Evolutionary conservation across 2,888 invertebrate species (phyloP).

Genomic region (Molanna angustata): DNA sequence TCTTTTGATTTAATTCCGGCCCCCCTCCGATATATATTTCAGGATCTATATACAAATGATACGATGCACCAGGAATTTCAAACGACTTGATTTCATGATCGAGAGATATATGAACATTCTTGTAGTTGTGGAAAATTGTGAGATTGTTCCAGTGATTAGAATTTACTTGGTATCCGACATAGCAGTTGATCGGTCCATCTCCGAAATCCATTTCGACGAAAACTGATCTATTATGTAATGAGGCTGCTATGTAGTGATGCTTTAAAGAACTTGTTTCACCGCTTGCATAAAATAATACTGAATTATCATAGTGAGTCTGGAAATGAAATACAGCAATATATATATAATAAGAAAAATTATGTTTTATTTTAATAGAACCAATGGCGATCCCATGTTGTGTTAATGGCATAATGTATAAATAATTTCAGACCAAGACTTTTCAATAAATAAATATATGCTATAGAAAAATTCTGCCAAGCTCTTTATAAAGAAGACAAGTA

Average conservation of each 20-base stretch:
- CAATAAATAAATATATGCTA: too few species aligned
- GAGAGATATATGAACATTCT: constrained; percentile 69
- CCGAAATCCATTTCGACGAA: constrained; percentile 88
- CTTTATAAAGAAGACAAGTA: too few species aligned
- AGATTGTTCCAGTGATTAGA: constrained; percentile 87
- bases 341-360: too few species aligned
- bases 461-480: too few species aligned
- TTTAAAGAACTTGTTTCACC: constrained; percentile 80
- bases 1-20: constrained; percentile 78
- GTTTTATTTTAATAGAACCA: too few species aligned
- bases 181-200: constrained; percentile 67
- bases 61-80: constrained; percentile 68
- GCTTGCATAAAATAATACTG: constrained; percentile 89
- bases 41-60: constrained; percentile 84
- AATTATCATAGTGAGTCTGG: constrained; percentile 87
- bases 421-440: too few species aligned
- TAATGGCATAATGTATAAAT: too few species aligned
- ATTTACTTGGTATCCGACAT: constrained; percentile 66
- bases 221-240: constrained; percentile 78
- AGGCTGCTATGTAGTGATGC: constrained; percentile 87
- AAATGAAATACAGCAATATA: constrained; percentile 35
- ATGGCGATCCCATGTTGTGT: too few species aligned
- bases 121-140: constrained; percentile 78
- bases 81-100: constrained; percentile 70
- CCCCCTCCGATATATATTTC: constrained; percentile 92